Evolutionary conservation across 2,888 invertebrate species (phyloP).

Genomic region (Entomobrya proxima): DNA sequence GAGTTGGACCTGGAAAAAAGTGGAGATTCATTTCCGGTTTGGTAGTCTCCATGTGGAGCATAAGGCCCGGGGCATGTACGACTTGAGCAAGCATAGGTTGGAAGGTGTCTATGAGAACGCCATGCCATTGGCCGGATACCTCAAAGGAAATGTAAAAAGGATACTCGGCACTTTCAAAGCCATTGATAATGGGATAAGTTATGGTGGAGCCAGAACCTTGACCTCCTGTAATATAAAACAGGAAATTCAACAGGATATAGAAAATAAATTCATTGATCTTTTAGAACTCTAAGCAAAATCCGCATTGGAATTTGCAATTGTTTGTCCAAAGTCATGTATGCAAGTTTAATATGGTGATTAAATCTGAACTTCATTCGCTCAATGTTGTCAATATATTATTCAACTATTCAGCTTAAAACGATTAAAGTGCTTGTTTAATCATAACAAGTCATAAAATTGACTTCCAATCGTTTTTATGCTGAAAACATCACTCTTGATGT

Average conservation of each 20-base stretch:
- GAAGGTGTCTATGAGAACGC: conserved; percentile 79
- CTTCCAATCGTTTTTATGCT: too few species aligned
- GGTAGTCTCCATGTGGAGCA: conserved; percentile 77
- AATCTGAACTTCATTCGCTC: too few species aligned
- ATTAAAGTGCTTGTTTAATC: too few species aligned
- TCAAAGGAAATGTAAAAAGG: conserved; percentile 77
- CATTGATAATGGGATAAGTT: conserved; percentile 68
- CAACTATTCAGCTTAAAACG: too few species aligned
- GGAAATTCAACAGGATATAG: background rate
- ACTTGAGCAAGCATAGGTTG: conserved; percentile 81
- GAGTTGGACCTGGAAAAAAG: conserved; percentile 80
- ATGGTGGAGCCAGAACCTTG: conserved; percentile 51
- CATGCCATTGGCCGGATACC: conserved; percentile 80
- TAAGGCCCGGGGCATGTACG: conserved; percentile 79
- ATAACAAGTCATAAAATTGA: too few species aligned
- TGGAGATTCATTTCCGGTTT: conserved; percentile 77
- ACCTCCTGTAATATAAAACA: conserved; percentile 65
- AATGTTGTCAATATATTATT: too few species aligned
- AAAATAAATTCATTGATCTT: background rate
- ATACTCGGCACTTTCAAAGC: conserved; percentile 70
- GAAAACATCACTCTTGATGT: too few species aligned
- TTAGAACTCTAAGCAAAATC: too few species aligned
- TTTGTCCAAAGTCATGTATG: background rate
- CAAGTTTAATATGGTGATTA: too few species aligned
- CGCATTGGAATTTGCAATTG: too few species aligned